Base-by-base conservation (phyloP, 2,113 vertebrate genomes). In the Phalacrocorax aristotelis region DNA sequence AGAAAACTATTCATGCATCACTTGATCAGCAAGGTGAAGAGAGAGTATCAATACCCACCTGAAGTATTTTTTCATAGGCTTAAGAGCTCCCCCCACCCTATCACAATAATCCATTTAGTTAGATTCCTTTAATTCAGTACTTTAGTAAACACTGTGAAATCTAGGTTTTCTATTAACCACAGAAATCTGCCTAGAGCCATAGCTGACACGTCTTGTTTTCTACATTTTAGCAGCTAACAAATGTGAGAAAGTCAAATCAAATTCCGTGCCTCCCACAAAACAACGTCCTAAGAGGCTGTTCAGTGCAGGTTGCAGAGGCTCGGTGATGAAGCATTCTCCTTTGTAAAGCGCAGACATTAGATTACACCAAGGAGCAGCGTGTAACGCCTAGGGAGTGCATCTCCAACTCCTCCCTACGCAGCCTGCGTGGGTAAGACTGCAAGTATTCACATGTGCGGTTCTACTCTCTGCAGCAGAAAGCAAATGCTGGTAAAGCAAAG, bases 371-470 rank as follows among this genome's bases (percentile, higher is more conserved):
- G 44, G 11, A 86, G 36, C 49, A 32, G 44, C 1, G 0, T 15
- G 40, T 36, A 61, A 40, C 58, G 40, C 10, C 44, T 10, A 2
- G 4, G 18, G 49, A n/a, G 23, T 1, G 13, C 10, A 10, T 23
- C 29, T 29, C 42, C 58, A 68, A 10, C 36, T 61, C 42, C 32
- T 48, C 30, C 34, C 55, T 26, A 3, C 44, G 1, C 23, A 55
- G 49, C 48, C 52, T 6, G 7, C 15, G 2, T 0, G 2, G 17
- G 29, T 15, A n/a, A 49, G 65, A 51, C 20, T 15, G 6, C 1
- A 68, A 3, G 34, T 13, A 25, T n/a, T 52, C 64, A 29, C 17
- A 3, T 0, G 0, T 3, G 18, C 3, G 9, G 6, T 36, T 57
- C 34, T 42, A 23, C 7, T 55, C n/a, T 2, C 1, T 1, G 29